These are phyloP conservation scores for Drosophila subsilvestris DNA, from an alignment of 2,888 invertebrate species.

Conservation along the genomic window DNA sequence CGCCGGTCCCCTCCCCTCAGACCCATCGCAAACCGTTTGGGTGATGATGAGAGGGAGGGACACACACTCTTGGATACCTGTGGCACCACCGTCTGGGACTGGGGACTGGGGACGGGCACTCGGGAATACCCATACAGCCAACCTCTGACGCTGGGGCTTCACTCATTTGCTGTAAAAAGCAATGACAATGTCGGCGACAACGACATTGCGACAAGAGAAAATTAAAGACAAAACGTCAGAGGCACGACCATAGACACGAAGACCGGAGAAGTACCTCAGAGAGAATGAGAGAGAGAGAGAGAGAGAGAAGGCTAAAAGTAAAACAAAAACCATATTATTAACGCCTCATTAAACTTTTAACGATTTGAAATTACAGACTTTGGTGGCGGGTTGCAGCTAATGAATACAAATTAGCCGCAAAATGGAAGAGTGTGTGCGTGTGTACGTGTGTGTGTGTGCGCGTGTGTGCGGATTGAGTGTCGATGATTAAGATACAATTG, in stretches of 20 bases:
- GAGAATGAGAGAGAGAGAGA: conserved; percentile 2
- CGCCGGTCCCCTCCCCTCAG: conserved; percentile 31
- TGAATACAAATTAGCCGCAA: conserved; percentile 79
- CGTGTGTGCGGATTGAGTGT: conserved; percentile 23
- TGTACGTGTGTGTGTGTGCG: conserved; percentile 46
- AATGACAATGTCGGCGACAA: conserved; percentile 66
- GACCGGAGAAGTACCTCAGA: conserved; percentile 13
- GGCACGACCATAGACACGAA: conserved; percentile 13
- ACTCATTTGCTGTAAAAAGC: conserved; percentile 77
- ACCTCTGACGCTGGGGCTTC: conserved; percentile 10
- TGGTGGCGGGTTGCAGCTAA: conserved; percentile 67
- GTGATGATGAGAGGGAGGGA: conserved; percentile 30
- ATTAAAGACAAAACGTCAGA: conserved; percentile 49
- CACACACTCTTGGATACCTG: conserved; percentile 42
- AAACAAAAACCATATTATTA: conserved; percentile 79
- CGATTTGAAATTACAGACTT: conserved; percentile 79
- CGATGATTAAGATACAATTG: conserved; percentile 41
- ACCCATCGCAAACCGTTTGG: conserved; percentile 9
- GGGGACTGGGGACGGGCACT: conserved; percentile 7
- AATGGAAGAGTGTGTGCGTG: conserved; percentile 49
- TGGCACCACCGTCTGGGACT: conserved; percentile 41
- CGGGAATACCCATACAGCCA: not conserved
- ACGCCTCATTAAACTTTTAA: conserved; percentile 81
- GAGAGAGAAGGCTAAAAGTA: conserved; percentile 51
- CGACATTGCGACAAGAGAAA: conserved; percentile 31